Evolutionary conservation across 2,888 invertebrate genomes (phyloP), one percentile per base, ranked within the genome.

Genomic region (Nematopogon swammerdamellus): DNA sequence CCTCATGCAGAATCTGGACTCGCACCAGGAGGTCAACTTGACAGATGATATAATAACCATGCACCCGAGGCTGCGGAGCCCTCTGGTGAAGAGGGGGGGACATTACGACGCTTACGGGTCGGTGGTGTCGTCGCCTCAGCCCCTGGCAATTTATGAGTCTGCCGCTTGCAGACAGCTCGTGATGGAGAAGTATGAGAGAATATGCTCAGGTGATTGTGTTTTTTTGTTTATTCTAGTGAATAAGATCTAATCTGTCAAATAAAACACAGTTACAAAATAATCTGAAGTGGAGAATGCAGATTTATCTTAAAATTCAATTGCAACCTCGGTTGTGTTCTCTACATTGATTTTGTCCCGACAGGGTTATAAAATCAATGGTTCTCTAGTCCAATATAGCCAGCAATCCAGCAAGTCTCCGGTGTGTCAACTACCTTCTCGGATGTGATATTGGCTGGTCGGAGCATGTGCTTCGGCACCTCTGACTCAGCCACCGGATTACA

Each of bases 91-190:
- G 30, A 81, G 80, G 60, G 80, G 79, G 6, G 48, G 42, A 19
- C 54, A 52, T 25, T 73, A 72, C 54, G 59, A 80, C 45, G 70
- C 75, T 60, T 77, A 76, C 63, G 77, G 77, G 11, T 71, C 73
- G 51, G 75, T 81, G 52, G 75, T 81, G 55, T 75, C 81, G 56
- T 79, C 76, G 63, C 77, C 79, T 19, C 74, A 77, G 52, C 81
- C 82, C 53, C 79, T 82, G 45, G 79, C 85, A 8, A 83, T 90
- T 11, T 88, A 90, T 62, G 95, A 96, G 65, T 97, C 97, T 2
- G 86, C 89, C 14, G 91, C 92, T 10, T 96, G 97, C 59, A 85
- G 87, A 44, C 86, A 88, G 56, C 77, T 97, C 42, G 85, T 98
- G 53, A 81, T 82, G 48, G 92, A 94, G 49, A 88, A 95, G 59